Base-by-base conservation (phyloP, 2,113 vertebrate genomes). In the Antennarius striatus region DNA sequence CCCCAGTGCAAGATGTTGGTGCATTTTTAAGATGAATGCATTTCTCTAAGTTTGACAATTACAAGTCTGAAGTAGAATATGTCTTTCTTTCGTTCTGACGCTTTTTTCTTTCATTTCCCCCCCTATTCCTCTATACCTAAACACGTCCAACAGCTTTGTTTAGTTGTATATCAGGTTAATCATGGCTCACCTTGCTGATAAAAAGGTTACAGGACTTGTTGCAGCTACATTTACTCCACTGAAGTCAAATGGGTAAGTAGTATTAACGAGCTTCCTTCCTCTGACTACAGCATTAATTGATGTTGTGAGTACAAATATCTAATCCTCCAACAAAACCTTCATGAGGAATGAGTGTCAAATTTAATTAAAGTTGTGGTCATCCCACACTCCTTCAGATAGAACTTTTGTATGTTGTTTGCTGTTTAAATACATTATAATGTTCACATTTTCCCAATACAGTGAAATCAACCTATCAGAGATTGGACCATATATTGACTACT, bases 161-260 rank as follows among this genome's bases (percentile, higher is more conserved):
- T 50, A 6, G 13, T 52, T 58, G 53, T 12, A 47, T 16, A 17
- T 5, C 4, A 9, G 30, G 29, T 61, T 71, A 77, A 32, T 9
- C 54, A 92, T 93, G 93, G 93, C 93, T 91, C 80, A 80, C 47
- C 56, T 73, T 3, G 1, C 30, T 0, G 88, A 74, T 15, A 88
- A 88, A 80, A 95, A 90, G 50, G 76, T 95, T 17, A 88, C 80
- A 8, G 96, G 96, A 39, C 93, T 98, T 3, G 89, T 98, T 36
- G 96, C 98, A 39, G 98, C 98, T 14, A 94, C 96, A 0, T 84
- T 99, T 73, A 98, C 96, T 6, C 98, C 98, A 0, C 92, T 99
- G 82, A 96, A 92, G 3, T 17, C 87, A 3, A 57, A 95, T 45
- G 94, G 95, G 98, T 99, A 91, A 92, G 83, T 15, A 29, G 1